Conservation (phyloP, 2,113 vertebrate genomes). For the Phrynosoma blainvillii region DNA sequence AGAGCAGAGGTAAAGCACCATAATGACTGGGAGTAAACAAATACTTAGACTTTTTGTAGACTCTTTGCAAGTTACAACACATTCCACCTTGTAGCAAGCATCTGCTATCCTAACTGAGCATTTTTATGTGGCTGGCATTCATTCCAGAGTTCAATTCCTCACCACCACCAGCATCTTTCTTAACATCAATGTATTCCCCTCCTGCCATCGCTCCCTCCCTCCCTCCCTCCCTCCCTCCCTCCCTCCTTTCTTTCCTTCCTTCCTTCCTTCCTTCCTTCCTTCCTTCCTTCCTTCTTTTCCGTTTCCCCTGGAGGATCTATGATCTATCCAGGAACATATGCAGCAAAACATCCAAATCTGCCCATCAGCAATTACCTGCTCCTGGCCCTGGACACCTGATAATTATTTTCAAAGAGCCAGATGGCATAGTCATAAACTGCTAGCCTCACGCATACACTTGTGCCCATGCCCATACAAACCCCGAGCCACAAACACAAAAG, state of each 20-base stretch:
- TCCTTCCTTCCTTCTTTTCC: too few relatives aligned
- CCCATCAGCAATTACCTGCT: slow-evolving; percentile 24
- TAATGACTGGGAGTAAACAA: background rate
- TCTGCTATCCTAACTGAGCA: too few relatives aligned
- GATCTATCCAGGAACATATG: background rate
- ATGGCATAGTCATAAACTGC: slow-evolving; percentile 26
- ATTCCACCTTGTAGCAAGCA: too few relatives aligned
- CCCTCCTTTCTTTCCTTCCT: background rate
- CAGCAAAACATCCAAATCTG: slow-evolving; percentile 5
- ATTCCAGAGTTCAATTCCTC: too few relatives aligned
- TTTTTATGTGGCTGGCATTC: too few relatives aligned
- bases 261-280: background rate
- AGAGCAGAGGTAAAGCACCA: too few relatives aligned
- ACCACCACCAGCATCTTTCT: too few relatives aligned
- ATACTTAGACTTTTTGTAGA: too few relatives aligned
- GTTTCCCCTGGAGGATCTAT: fast-evolving
- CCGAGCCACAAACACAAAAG: fast-evolving
- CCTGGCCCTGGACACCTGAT: slow-evolving; percentile 19
- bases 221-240: background rate
- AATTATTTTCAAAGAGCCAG: slow-evolving; percentile 16
- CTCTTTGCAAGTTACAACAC: too few relatives aligned
- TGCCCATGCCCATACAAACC: background rate
- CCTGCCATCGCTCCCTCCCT: background rate
- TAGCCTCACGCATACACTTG: background rate
- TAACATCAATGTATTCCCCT: too few relatives aligned